Conservation (phyloP, 2,888 invertebrate genomes). For the Escarpia spicata region DNA sequence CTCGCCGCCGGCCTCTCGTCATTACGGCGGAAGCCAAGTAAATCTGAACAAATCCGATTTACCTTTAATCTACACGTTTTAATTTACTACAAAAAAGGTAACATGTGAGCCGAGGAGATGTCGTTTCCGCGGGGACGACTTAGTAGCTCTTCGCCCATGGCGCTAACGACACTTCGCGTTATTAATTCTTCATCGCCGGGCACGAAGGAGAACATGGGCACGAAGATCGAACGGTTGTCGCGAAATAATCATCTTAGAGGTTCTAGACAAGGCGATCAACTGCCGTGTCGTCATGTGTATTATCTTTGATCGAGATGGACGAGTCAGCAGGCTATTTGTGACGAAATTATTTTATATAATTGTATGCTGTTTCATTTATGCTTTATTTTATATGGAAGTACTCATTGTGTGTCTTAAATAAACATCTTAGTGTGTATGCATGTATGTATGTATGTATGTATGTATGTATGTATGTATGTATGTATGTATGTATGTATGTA, state of each 20-base stretch:
- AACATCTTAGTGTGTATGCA: too few species aligned
- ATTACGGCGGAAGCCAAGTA: background rate
- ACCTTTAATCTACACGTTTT: constrained; percentile 12
- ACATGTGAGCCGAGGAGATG: background rate
- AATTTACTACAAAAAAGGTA: background rate
- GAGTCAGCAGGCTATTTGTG: background rate
- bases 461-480: too few species aligned
- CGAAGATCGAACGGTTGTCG: background rate
- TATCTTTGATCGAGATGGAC: background rate
- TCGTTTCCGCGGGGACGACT: background rate
- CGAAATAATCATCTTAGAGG: background rate
- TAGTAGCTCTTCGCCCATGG: background rate
- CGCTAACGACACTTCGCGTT: background rate
- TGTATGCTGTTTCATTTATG: too few species aligned
- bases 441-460: too few species aligned
- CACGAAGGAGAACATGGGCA: background rate
- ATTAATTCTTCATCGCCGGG: background rate
- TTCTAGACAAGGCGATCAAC: background rate
- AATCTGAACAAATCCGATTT: constrained; percentile 5
- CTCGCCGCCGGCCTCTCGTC: background rate
- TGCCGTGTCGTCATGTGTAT: background rate
- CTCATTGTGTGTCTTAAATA: too few species aligned
- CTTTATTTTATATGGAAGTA: too few species aligned
- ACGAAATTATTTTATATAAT: background rate
- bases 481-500: too few species aligned